These are phyloP conservation scores for Sitodiplosis mosellana DNA, from an alignment of 1,140 invertebrate genomes.

Conservation along the genomic window DNA sequence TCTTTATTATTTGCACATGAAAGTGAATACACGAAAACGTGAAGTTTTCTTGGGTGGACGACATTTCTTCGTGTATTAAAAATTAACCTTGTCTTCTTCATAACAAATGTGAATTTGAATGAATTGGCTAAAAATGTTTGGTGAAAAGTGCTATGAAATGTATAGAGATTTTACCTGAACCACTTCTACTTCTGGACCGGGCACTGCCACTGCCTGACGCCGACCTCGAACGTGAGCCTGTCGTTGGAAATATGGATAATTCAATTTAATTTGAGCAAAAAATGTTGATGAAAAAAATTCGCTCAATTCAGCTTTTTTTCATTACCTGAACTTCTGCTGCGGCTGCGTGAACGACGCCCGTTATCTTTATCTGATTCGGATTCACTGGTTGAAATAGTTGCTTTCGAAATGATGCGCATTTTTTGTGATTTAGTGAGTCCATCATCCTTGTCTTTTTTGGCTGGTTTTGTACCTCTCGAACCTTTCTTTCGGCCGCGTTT, in stretches of 20 bases:
- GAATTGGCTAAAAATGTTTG: too few species aligned
- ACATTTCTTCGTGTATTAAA: too few species aligned
- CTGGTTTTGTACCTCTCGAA: conserved; percentile 16
- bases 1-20: too few species aligned
- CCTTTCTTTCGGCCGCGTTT: conserved; percentile 36
- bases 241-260: too few species aligned
- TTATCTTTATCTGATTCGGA: conserved; percentile 60
- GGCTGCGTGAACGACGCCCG: conserved; percentile 27
- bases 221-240: conserved; percentile 13
- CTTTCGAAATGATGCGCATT: conserved; percentile 79
- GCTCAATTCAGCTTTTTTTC: conserved; percentile 27
- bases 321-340: conserved; percentile 22
- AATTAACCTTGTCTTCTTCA: too few species aligned
- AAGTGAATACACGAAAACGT: too few species aligned
- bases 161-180: not conserved
- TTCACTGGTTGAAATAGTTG: conserved; percentile 86
- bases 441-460: conserved; percentile 35
- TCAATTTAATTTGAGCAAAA: too few species aligned
- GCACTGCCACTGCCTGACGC: conserved; percentile 15
- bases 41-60: too few species aligned
- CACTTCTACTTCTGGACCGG: conserved; percentile 10
- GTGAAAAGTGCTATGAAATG: too few species aligned
- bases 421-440: conserved; percentile 67
- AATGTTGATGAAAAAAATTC: conserved; percentile 20
- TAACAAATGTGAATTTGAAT: too few species aligned